Percentiles rank a stretch among this genome's conserved stretches.
phyloP scores from a whole-genome alignment of 2,888 invertebrate genomes.

The Lasioglossum figueresi region DNA sequence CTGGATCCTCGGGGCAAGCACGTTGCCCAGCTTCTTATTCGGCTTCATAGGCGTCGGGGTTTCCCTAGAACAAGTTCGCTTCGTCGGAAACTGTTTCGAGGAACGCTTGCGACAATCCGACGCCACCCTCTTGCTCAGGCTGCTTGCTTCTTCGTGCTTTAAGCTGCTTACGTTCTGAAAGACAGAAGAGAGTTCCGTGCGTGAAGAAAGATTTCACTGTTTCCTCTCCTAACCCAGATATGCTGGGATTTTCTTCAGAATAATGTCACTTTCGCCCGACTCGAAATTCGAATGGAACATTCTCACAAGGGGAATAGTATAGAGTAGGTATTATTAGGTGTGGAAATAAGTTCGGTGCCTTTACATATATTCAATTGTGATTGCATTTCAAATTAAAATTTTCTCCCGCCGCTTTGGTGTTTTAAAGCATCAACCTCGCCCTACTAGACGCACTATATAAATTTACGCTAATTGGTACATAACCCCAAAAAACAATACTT shows the following conservation, averaged over 20 bases:
- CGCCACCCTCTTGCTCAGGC: not conserved
- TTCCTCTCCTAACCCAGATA: not conserved
- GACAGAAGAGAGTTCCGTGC: not conserved
- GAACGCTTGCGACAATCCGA: slow-evolving; percentile 27
- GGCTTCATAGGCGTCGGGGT: slow-evolving; percentile 56
- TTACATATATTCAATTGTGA: too few relatives aligned
- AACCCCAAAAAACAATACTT: too few relatives aligned
- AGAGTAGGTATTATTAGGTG: not conserved
- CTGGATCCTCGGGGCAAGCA: slow-evolving; percentile 44
- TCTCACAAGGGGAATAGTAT: not conserved
- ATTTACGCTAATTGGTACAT: too few relatives aligned
- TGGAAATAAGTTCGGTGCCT: too few relatives aligned
- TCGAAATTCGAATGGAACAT: not conserved
- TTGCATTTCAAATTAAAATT: too few relatives aligned
- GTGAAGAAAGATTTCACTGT: not conserved
- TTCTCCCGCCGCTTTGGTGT: too few relatives aligned
- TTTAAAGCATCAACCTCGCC: too few relatives aligned
- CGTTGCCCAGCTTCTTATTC: slow-evolving; percentile 72
- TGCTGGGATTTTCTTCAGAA: not conserved
- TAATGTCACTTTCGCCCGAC: not conserved
- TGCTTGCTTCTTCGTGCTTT: slow-evolving; percentile 3
- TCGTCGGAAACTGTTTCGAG: slow-evolving; percentile 35
- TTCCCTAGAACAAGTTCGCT: slow-evolving; percentile 46
- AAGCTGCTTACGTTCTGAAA: slow-evolving; percentile 17
- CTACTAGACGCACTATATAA: too few relatives aligned